These are phyloP conservation scores for Lepidurus packardi DNA, from an alignment of 1,140 invertebrate genomes.

Conservation along the genomic window DNA sequence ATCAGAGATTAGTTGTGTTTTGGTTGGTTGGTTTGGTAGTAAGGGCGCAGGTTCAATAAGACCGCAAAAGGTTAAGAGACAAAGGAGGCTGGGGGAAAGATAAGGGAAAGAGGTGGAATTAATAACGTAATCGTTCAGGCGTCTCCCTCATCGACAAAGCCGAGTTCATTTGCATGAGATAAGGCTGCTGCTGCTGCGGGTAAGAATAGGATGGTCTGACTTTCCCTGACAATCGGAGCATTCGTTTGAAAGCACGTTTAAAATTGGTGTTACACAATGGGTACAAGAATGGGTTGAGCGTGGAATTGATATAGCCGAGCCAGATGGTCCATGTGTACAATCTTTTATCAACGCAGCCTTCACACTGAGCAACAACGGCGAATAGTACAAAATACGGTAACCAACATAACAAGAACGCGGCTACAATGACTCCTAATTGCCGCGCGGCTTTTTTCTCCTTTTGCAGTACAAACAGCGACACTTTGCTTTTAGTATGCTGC, in stretches of 20 bases:
- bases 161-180: conserved; percentile 22
- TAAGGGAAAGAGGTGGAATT: neutral
- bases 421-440: conserved; percentile 60
- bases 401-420: conserved; percentile 59
- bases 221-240: conserved; percentile 41
- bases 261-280: conserved; percentile 55
- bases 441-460: conserved; percentile 59
- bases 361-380: conserved; percentile 57
- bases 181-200: conserved; percentile 26
- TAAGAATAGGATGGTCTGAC: conserved; percentile 19
- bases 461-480: conserved; percentile 40
- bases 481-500: conserved; percentile 16
- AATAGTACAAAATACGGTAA: conserved; percentile 60
- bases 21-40: too few relatives aligned
- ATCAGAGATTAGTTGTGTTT: too few relatives aligned
- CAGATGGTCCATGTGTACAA: conserved; percentile 50
- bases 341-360: conserved; percentile 46
- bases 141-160: conserved; percentile 2
- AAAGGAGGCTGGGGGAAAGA: neutral
- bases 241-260: conserved; percentile 50
- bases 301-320: conserved; percentile 55
- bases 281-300: conserved; percentile 54
- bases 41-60: neutral
- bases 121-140: neutral
- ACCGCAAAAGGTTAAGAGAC: neutral